phyloP scores from a whole-genome alignment of 2,113 vertebrate species.

The Psophia crepitans region DNA sequence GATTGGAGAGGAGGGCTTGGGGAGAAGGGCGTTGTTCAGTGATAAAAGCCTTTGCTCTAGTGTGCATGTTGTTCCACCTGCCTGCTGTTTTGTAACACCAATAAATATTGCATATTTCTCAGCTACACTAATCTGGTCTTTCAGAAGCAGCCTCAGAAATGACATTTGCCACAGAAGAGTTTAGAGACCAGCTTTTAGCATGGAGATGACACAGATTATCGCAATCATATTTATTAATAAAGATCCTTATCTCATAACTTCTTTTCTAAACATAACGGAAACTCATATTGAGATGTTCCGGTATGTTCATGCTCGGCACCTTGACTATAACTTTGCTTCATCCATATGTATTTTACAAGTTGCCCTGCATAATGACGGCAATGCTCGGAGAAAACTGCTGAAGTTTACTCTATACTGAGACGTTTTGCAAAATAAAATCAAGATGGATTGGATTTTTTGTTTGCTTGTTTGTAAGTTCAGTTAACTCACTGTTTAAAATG shows the following conservation, averaged over 20 bases:
- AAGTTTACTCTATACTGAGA: neutral
- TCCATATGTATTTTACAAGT: rapidly evolving
- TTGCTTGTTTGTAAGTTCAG: neutral
- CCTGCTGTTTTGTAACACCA: neutral
- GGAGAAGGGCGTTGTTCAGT: neutral
- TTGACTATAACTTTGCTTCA: neutral
- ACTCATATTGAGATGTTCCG: neutral
- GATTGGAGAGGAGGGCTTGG: neutral
- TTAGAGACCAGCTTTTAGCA: neutral
- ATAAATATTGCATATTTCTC: neutral
- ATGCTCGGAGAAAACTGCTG: neutral
- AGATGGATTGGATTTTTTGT: neutral
- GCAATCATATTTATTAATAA: neutral
- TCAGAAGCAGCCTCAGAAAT: neutral
- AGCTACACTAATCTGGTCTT: neutral
- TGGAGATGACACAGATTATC: neutral
- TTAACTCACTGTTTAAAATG: neutral
- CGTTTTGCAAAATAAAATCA: neutral
- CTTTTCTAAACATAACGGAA: neutral
- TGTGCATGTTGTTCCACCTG: neutral
- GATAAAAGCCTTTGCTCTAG: neutral
- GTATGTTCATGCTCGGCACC: neutral
- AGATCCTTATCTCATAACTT: neutral
- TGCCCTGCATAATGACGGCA: neutral
- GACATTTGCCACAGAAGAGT: neutral